These are phyloP conservation scores for Amphilophus citrinellus DNA, from an alignment of 2,113 vertebrate species.

Conservation along the genomic window DNA sequence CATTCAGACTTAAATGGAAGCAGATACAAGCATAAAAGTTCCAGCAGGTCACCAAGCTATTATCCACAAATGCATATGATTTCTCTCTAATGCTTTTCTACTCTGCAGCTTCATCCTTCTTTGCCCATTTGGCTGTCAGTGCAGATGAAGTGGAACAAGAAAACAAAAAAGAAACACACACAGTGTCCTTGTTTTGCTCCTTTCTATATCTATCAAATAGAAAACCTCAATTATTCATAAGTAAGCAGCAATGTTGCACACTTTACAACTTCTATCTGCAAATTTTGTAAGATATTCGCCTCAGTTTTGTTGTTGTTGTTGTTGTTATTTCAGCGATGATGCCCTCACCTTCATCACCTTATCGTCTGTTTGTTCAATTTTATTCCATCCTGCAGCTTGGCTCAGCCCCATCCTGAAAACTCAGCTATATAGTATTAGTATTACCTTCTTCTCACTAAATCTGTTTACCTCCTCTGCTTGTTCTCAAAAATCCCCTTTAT, in stretches of 20 bases:
- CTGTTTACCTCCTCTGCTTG: neutral
- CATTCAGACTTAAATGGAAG: constrained; percentile 14
- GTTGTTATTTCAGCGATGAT: neutral
- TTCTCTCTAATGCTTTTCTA: neutral
- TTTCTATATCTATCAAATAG: constrained; percentile 8
- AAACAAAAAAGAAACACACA: neutral
- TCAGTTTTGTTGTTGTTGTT: neutral
- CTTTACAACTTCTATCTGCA: neutral
- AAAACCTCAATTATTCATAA: neutral
- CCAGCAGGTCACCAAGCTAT: neutral
- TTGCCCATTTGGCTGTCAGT: constrained; percentile 7
- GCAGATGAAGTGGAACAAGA: neutral
- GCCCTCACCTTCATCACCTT: neutral
- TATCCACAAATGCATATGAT: constrained; percentile 2
- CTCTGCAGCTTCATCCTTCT: constrained; percentile 6
- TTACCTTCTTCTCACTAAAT: neutral
- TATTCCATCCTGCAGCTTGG: neutral
- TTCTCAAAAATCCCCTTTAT: neutral
- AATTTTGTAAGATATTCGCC: neutral
- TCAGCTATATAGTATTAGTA: neutral
- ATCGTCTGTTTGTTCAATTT: neutral
- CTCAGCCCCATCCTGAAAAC: neutral
- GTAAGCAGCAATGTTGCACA: neutral
- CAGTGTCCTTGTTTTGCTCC: neutral
- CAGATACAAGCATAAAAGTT: neutral